These are phyloP conservation scores for Drosophila asahinai DNA, from an alignment of 1,140 invertebrate species.

Conservation along the genomic window DNA sequence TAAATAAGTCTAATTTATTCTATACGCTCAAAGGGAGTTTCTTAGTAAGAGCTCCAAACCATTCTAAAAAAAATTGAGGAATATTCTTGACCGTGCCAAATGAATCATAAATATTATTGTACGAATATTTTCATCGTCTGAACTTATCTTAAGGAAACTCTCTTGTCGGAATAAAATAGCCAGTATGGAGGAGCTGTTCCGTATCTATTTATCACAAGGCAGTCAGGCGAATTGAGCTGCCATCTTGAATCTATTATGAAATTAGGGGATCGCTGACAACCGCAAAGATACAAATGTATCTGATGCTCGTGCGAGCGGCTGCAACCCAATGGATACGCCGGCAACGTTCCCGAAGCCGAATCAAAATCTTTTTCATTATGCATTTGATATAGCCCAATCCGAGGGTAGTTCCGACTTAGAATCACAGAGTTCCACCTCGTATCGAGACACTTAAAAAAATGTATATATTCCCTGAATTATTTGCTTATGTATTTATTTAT, in stretches of 20 bases:
- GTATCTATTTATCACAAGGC: constrained; percentile 5
- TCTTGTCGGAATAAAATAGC: background rate
- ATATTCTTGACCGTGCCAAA: too few species aligned
- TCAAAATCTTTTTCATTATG: constrained; percentile 62
- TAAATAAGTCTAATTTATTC: too few species aligned
- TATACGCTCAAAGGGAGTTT: too few species aligned
- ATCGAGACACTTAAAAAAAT: background rate
- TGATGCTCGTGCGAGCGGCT: constrained; percentile 46
- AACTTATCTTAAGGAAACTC: too few species aligned
- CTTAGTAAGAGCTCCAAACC: too few species aligned
- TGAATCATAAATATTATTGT: too few species aligned
- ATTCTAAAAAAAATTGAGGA: too few species aligned
- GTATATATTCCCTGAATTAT: too few species aligned
- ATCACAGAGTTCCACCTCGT: background rate
- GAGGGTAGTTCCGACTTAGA: constrained; percentile 52
- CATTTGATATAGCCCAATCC: constrained; percentile 41
- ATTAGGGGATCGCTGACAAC: constrained; percentile 39
- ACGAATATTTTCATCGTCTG: background rate
- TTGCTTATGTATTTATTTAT: background rate
- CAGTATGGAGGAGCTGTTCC: background rate
- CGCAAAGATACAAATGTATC: constrained; percentile 70
- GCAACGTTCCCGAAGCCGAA: constrained; percentile 52
- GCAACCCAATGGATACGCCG: constrained; percentile 28
- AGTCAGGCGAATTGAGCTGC: constrained; percentile 5
- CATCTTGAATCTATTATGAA: constrained; percentile 30